Evolutionary conservation across 2,113 vertebrate species (phyloP), one percentile per base, ranked within the genome.

Genomic region (Tachysurus vachellii): DNA sequence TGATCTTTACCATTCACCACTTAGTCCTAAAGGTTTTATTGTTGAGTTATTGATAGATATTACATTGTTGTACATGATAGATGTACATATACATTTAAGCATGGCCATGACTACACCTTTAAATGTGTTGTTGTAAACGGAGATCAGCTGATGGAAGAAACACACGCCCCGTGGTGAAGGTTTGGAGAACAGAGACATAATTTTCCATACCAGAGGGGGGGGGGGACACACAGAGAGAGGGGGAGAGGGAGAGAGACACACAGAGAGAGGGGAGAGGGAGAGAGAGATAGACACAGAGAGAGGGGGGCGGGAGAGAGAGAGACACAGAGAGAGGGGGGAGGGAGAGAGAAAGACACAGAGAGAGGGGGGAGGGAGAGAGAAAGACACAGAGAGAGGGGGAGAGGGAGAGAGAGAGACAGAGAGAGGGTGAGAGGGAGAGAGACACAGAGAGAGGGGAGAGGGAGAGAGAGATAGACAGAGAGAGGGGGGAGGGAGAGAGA

Each of bases 131-230:
- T 80, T 80, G 79, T 59, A 80, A 80, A 80, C 28, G 56, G 31
- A 68, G 44, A 83, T 83, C 81, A 68, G 81, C 81, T 82, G 81
- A 66, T 66, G 80, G 62, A 70, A 64, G 62, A 86, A 81, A 86
- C 77, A 71, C 85, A 82, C 59, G 61, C 80, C 80, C 57, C 75
- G n/a, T 54, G n/a, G 75, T 76, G 80, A 84, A 79, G 86, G 81
- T 68, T 54, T 23, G 8, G 85, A 87, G 80, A 21, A 44, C 56
- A 92, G 92, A 94, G 94, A 93, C 94, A 94, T 95, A 93, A 71
- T 71, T 71, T 94, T 95, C 89, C 92, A 90, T 86, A 92, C 56
- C n/a, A 36, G 36, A 36, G 36, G 36, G 36, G 36, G 36, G 36
- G 9, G 50, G 9, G 26, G 36, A 11, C 17, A 73, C 17, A 53